phyloP scores from a whole-genome alignment of 2,888 invertebrate genomes.

The Zygogramma bicolorata region DNA sequence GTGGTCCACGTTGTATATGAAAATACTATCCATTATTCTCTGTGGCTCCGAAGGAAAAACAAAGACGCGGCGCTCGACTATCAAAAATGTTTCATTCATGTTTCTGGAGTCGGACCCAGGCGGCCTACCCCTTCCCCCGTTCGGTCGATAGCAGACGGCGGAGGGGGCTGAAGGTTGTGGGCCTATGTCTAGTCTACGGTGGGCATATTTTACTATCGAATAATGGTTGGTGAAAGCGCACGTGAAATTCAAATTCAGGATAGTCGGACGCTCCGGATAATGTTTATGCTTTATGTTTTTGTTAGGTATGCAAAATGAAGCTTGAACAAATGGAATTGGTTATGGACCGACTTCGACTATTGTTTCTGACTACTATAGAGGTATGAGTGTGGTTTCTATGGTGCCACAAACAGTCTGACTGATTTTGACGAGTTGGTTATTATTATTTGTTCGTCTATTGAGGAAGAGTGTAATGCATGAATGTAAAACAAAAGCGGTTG shows the following conservation, averaged over 20 bases:
- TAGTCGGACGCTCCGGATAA: background rate
- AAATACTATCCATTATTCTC: background rate
- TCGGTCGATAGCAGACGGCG: conserved; percentile 47
- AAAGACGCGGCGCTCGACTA: conserved; percentile 23
- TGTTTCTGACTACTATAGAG: too few species aligned
- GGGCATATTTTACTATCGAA: conserved; percentile 20
- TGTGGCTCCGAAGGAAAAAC: background rate
- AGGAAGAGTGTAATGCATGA: too few species aligned
- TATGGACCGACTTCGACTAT: too few species aligned
- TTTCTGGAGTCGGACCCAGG: conserved; percentile 28
- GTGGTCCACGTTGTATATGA: too few species aligned
- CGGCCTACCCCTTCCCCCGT: background rate
- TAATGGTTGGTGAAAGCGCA: conserved; percentile 15
- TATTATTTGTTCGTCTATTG: too few species aligned
- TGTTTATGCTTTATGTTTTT: conserved; percentile 5
- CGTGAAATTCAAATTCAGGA: conserved; percentile 10
- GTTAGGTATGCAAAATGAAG: background rate
- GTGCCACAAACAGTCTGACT: too few species aligned
- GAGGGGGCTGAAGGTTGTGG: conserved; percentile 15
- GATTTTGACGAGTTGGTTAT: too few species aligned
- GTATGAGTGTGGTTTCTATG: too few species aligned
- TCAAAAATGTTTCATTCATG: conserved; percentile 49
- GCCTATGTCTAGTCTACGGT: conserved; percentile 28
- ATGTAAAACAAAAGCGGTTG: too few species aligned
- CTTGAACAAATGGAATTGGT: too few species aligned